Evolutionary conservation across 2,113 vertebrate genomes (phyloP).

Genomic region (Cichladusa arquata): DNA sequence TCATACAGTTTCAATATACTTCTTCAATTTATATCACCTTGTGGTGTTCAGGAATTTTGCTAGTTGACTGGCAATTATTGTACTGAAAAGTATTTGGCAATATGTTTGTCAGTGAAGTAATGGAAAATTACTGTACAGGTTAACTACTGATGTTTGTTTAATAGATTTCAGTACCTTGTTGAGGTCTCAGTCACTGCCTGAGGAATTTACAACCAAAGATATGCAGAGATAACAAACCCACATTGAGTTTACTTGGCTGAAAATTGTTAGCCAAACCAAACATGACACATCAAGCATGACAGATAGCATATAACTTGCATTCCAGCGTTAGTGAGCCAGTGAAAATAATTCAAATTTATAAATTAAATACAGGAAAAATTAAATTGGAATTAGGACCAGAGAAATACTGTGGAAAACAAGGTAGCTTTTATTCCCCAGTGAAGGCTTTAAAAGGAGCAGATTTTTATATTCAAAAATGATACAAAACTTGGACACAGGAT

Average conservation of each 20-base stretch:
- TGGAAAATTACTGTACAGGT: conserved; percentile 25
- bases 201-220: conserved; percentile 29
- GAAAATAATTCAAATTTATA: neutral
- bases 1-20: neutral
- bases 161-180: neutral
- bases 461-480: neutral
- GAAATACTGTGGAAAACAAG: neutral
- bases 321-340: neutral
- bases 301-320: neutral
- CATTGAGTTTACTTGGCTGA: neutral
- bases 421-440: neutral
- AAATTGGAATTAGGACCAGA: neutral
- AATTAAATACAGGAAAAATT: neutral
- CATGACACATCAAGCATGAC: neutral
- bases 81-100: neutral
- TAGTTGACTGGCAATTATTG: neutral
- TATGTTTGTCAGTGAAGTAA: neutral
- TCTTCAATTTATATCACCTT: neutral
- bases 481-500: neutral
- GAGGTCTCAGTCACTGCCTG: conserved; percentile 26
- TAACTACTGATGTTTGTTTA: conserved; percentile 7
- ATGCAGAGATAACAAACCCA: neutral
- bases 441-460: neutral
- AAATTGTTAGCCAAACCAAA: neutral
- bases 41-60: neutral